Base-by-base conservation (phyloP, 2,113 vertebrate genomes). In the Erpornis zantholeuca region DNA sequence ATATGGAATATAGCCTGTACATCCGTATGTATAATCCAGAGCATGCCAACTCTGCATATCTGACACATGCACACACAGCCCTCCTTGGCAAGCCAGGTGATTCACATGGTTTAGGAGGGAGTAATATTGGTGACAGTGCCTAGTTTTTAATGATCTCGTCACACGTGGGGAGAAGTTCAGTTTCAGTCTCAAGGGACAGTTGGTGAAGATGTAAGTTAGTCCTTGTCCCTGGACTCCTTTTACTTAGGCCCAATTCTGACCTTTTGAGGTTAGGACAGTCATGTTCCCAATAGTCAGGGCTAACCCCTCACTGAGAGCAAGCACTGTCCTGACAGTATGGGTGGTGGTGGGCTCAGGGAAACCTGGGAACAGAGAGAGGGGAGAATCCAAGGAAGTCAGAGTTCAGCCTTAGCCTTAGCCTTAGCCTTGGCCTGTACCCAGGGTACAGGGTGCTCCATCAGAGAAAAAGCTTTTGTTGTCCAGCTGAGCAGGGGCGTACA, bases 301-400 rank as follows among this genome's bases (percentile, higher is more conserved):
- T 40, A 56, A 38, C 5, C 22, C 18, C 21, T 31, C 36, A 9
- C 8, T 3, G n/a, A 45, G 44, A 36, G 61, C 9, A 42, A 64
- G 10, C 11, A 7, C 17, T 61, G 47, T 12, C 28, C 28, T 3
- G 7, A 15, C 13, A 45, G 42, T 20, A 9, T 11, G 49, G 21
- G 4, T 0, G 0, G 12, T 29, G 3, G 1, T 27, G 40, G 31
- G 45, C 20, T 31, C 1, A 1, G 42, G 31, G 10, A 18, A 18
- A 23, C 18, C 15, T 49, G 29, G 29, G 42, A 49, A 38, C 23
- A 35, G 38, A 36, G 35, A 31, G 42, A n/a, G 17, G 27, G 20
- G 47, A 56, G 28, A 68, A 64, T 5, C 10, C 10, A 45, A 15
- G 35, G 38, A 49, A 47, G 33, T 8, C 9, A 20, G 24, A 40